Evolutionary conservation across 2,113 vertebrate species (phyloP), one percentile per base, ranked within the genome.

Genomic region (Hemicordylus capensis): DNA sequence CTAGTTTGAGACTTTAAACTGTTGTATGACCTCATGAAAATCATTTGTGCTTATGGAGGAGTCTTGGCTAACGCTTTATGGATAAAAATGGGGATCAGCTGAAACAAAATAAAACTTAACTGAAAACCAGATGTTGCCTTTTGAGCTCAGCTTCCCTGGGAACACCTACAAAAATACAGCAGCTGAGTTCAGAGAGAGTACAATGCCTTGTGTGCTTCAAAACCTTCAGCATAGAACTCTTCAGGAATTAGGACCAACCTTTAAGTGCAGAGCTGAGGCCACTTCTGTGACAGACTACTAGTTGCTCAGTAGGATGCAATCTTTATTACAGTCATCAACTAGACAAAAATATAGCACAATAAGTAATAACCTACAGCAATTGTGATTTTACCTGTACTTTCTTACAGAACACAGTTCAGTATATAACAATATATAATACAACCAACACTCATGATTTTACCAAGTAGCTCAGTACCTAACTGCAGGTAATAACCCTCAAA

Each of bases 11-110:
- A 66, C 69, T 63, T 59, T 76, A 86, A 83, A 70, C 66, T 69
- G 1, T 44, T 89, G 73, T 11, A n/a, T 91, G 89, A 92, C 87
- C 90, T 89, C 72, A 83, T 85, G 75, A 82, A 88, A 80, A 81
- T 73, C 6, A 1, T 73, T 89, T 91, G 72, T 22, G 76, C 59
- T 87, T 61, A 9, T 48, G 56, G 2, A n/a, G n/a, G n/a, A 63
- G 75, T 7, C 4, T 89, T 84, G 88, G 61, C 87, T 91, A 89
- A 82, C 83, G 81, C 81, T 79, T 28, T 0, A 73, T 61, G 39
- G 77, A 90, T 91, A 81, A 88, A 93, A 93, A 76, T 59, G 8
- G 86, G 34, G 70, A 92, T 91, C 87, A 83, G 46, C 90, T 90
- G 86, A 79, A 72, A 63, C 73, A 85, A 78, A 80, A 87, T 14